Conservation (phyloP, 30 jellyfish, hydroid and myxozoan species). For the Nemopilema nomurai region DNA sequence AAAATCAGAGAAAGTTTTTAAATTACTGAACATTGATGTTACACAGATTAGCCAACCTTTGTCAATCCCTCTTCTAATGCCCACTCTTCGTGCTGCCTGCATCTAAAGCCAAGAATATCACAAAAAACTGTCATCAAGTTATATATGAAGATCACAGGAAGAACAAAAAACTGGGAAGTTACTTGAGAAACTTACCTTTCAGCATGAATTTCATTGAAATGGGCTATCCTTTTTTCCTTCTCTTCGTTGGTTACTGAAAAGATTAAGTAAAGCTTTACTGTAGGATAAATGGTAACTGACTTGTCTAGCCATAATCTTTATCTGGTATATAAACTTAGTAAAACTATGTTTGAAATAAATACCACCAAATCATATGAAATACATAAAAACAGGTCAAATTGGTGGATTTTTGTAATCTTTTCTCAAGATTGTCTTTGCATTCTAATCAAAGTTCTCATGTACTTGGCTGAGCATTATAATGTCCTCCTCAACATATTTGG, state of each 20-base stretch:
- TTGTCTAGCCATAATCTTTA: too few relatives aligned
- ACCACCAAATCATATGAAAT: neutral
- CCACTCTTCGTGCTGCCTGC: constrained; percentile 42
- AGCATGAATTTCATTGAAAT: constrained; percentile 18
- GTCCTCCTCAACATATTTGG: too few relatives aligned
- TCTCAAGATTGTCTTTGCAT: too few relatives aligned
- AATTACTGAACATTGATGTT: too few relatives aligned
- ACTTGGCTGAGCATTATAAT: too few relatives aligned
- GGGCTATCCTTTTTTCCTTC: neutral
- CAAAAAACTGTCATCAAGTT: too few relatives aligned
- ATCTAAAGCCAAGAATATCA: constrained; percentile 20
- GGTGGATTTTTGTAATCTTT: too few relatives aligned
- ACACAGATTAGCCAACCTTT: neutral
- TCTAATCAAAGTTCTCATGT: too few relatives aligned
- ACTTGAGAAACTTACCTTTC: constrained; percentile 27
- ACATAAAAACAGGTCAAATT: too few relatives aligned
- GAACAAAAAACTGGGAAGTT: neutral
- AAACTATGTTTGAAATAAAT: neutral
- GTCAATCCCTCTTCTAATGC: neutral
- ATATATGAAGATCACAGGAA: too few relatives aligned
- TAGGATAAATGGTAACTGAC: too few relatives aligned
- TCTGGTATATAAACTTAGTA: too few relatives aligned
- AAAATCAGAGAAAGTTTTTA: neutral
- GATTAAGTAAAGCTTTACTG: neutral
- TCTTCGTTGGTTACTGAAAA: constrained; percentile 26